phyloP scores from a whole-genome alignment of 2,797 vertebrate genomes.

The Pipistrellus kuhlii region DNA sequence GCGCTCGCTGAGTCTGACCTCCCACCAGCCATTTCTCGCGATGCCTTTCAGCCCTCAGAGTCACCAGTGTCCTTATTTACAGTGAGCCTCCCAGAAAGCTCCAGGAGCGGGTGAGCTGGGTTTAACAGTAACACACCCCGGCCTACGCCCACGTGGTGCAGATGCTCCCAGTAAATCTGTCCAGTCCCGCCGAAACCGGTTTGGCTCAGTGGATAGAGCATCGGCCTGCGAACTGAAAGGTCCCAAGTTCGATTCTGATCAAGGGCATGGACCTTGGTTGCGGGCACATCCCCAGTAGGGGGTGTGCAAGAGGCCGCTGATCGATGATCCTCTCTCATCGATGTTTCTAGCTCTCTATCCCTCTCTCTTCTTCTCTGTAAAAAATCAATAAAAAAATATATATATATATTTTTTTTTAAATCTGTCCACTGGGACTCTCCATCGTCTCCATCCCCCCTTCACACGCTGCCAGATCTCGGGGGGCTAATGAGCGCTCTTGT shows the following conservation, averaged over 20 bases:
- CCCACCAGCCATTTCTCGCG: not conserved
- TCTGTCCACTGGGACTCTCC: not conserved
- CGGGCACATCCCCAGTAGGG: too few relatives aligned
- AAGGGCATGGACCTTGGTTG: too few relatives aligned
- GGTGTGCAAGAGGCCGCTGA: too few relatives aligned
- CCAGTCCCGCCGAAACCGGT: not conserved
- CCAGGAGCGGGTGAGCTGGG: not conserved
- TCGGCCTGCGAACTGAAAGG: too few relatives aligned
- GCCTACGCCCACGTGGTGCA: not conserved
- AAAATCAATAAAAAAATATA: too few relatives aligned
- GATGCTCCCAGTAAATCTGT: not conserved
- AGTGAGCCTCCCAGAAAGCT: not conserved
- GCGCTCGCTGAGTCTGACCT: rapidly evolving
- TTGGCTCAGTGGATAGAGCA: too few relatives aligned
- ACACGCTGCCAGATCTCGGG: not conserved
- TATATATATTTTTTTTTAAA: too few relatives aligned
- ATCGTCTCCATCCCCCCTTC: not conserved
- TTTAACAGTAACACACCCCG: not conserved
- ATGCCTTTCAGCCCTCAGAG: not conserved
- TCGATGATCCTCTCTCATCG: too few relatives aligned
- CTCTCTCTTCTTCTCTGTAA: too few relatives aligned
- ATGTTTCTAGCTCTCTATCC: too few relatives aligned
- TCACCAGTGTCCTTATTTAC: not conserved
- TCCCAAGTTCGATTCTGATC: too few relatives aligned
- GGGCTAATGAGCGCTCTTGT: not conserved